Conservation (phyloP, 2,113 vertebrate species). For the Antigone vipio region DNA sequence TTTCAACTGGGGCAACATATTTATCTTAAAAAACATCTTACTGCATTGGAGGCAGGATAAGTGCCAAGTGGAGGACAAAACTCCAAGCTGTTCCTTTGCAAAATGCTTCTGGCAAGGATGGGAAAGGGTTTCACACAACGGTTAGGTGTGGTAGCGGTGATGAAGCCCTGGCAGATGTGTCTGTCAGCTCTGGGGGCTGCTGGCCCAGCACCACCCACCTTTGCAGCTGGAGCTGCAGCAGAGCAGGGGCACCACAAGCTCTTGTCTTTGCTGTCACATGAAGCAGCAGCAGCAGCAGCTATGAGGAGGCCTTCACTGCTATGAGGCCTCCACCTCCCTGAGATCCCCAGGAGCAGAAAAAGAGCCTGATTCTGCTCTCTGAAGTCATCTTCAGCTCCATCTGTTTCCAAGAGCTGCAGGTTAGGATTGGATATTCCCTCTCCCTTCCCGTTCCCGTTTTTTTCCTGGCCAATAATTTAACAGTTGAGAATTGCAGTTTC, state of each 20-base stretch:
- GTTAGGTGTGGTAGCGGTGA: fast-evolving
- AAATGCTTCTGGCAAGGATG: background rate
- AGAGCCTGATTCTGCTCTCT: background rate
- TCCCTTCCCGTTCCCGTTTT: background rate
- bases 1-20: background rate
- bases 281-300: background rate
- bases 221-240: background rate
- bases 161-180: background rate
- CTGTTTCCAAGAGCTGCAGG: background rate
- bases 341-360: background rate
- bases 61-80: background rate
- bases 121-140: background rate
- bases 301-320: background rate
- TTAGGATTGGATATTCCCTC: background rate
- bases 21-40: background rate
- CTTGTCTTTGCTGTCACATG: background rate
- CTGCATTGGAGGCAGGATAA: background rate
- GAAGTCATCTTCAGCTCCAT: background rate
- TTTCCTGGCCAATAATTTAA: background rate
- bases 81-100: background rate
- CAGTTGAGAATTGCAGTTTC: background rate
- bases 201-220: background rate
- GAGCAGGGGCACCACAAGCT: background rate
- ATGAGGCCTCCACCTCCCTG: background rate
- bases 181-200: background rate